These are phyloP conservation scores for Spea multiplicata DNA, from an alignment of 2,113 vertebrate species.

Conservation along the genomic window DNA sequence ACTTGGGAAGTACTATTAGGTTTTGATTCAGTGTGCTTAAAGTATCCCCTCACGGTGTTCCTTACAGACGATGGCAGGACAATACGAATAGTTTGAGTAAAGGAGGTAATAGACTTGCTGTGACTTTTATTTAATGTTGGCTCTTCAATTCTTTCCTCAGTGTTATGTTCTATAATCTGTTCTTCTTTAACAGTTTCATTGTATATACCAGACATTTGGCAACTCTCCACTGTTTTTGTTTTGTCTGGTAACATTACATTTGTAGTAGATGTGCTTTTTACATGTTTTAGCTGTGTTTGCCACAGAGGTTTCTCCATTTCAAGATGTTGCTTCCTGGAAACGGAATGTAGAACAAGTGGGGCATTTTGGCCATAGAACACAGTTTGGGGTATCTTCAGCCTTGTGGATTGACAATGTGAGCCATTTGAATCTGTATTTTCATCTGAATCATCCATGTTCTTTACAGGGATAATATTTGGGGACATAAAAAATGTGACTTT, in stretches of 20 bases:
- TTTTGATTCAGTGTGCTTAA: conserved; percentile 52
- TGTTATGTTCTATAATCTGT: not conserved
- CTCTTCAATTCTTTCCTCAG: conserved; percentile 5
- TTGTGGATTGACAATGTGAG: conserved; percentile 37
- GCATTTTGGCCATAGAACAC: conserved; percentile 70
- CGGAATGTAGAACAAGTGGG: conserved; percentile 63
- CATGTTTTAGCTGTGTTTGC: conserved; percentile 13
- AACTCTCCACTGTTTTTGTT: not conserved
- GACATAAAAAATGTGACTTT: conserved; percentile 68
- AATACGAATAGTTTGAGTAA: conserved; percentile 67
- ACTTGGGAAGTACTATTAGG: conserved; percentile 21
- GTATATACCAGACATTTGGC: not conserved
- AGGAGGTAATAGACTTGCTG: conserved; percentile 23
- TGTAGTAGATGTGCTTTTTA: not conserved
- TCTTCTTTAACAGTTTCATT: not conserved
- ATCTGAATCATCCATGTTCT: conserved; percentile 35
- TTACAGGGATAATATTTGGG: conserved; percentile 50
- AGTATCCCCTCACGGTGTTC: conserved; percentile 66
- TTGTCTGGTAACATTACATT: not conserved
- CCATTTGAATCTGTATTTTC: not conserved
- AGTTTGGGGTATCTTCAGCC: conserved; percentile 66
- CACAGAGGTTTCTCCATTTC: accelerated
- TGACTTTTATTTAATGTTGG: conserved; percentile 41
- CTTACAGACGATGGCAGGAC: conserved; percentile 62
- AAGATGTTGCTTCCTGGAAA: conserved; percentile 49